Base-by-base conservation (phyloP, 2,113 vertebrate species). In the Phaetusa simplex region DNA sequence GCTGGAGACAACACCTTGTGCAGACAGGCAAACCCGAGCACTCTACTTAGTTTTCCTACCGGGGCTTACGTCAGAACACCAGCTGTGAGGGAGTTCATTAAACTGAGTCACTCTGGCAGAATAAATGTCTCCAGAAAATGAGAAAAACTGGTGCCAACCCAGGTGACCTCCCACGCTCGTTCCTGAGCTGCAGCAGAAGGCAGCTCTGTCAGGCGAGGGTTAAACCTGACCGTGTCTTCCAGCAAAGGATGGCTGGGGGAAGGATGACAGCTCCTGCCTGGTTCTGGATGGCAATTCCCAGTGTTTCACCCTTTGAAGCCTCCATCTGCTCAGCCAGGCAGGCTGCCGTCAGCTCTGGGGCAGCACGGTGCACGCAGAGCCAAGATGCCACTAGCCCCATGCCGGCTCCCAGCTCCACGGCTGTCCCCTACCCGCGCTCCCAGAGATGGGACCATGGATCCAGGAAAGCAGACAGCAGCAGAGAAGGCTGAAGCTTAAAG, bases 31-130 rank as follows among this genome's bases (percentile, higher is more conserved):
- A 62, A 88, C 30, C 32, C 5, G 4, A 56, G 49, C 59, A 29
- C 30, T 38, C 56, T 8, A 11, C 40, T 88, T 30, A 8, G 40
- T 65, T 83, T 71, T 59, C 18, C 61, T 69, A 8, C 59, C 1
- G 0, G 56, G 73, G 71, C 83, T 93, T 84, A 64, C 40, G 1
- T 94, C 93, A 89, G 61, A 81, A 32, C 8, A 1, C 93, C 97
- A 97, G 94, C 96, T 97, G 97, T 55, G 94, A 90, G 90, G 19
- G 49, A 96, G 87, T 91, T 98, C 94, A 95, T 98, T 98, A 98
- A 96, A 94, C 66, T 0, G 62, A 97, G 79, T 49, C 90, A 95
- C 56, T 85, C 89, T 83, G 91, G 94, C 81, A 94, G 97, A 98
- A 98, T 77, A 95, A 97, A 97, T 38, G 16, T 67, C 73, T 64